phyloP scores from a whole-genome alignment of 2,113 vertebrate species.

The Sinocyclocheilus anshuiensis region DNA sequence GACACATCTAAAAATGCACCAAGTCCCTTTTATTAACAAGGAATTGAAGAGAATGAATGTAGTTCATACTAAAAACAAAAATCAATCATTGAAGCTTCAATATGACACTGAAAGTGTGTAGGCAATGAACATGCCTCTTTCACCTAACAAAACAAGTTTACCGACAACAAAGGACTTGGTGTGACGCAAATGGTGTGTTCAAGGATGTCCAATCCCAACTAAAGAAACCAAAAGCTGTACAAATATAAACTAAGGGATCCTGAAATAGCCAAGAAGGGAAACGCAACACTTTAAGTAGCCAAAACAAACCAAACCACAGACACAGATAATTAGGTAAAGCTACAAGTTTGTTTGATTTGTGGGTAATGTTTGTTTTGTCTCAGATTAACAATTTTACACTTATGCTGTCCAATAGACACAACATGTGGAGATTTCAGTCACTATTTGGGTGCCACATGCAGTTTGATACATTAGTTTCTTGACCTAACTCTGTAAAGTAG shows the following conservation, averaged over 20 bases:
- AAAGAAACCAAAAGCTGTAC: neutral
- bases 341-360: neutral
- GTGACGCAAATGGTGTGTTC: neutral
- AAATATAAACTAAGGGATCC: neutral
- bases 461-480: neutral
- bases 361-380: slow-evolving; percentile 6
- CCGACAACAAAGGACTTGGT: neutral
- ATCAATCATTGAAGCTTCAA: neutral
- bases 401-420: neutral
- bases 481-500: neutral
- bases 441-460: neutral
- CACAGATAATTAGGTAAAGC: neutral
- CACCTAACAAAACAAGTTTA: neutral
- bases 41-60: neutral
- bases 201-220: neutral
- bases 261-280: neutral
- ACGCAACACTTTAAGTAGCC: neutral
- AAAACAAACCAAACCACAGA: slow-evolving; percentile 12
- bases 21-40: neutral
- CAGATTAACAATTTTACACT: neutral
- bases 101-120: no score
- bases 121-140: neutral
- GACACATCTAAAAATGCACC: neutral
- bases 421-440: neutral
- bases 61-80: neutral